Percentiles rank a stretch among this genome's conserved stretches.
Conservation (phyloP, 2,797 vertebrate genomes). For the Malacoraja senta region DNA sequence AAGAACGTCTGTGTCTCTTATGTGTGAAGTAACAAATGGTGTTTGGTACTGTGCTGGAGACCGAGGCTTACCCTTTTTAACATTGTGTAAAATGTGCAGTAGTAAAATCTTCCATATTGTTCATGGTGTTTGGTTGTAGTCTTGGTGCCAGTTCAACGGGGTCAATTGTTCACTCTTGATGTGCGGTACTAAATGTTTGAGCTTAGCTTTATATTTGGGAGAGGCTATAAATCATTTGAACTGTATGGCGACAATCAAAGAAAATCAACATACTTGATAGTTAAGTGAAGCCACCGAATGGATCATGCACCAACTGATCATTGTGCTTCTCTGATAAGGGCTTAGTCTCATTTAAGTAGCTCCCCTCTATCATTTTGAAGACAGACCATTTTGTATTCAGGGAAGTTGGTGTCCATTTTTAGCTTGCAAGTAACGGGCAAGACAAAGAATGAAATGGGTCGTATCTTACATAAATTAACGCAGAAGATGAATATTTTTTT, state of each 20-base stretch:
- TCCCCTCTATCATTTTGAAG: not conserved
- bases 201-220: not conserved
- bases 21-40: slow-evolving; percentile 12
- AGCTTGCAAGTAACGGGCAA: not conserved
- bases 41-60: not conserved
- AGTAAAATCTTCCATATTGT: not conserved
- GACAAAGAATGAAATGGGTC: not conserved
- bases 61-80: not conserved
- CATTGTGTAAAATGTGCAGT: not conserved
- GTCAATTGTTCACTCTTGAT: not conserved
- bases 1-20: not conserved
- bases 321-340: not conserved
- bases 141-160: not conserved
- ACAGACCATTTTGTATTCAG: not conserved
- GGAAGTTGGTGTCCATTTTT: not conserved
- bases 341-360: not conserved
- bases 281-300: not conserved
- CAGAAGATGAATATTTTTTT: not conserved
- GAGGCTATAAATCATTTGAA: not conserved
- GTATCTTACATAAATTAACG: too few species aligned
- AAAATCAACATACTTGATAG: not conserved
- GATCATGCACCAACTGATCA: not conserved
- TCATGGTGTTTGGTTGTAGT: not conserved
- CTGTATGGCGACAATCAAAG: not conserved
- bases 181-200: not conserved